phyloP scores from a whole-genome alignment of 2,113 vertebrate species.

The Eira barbara region DNA sequence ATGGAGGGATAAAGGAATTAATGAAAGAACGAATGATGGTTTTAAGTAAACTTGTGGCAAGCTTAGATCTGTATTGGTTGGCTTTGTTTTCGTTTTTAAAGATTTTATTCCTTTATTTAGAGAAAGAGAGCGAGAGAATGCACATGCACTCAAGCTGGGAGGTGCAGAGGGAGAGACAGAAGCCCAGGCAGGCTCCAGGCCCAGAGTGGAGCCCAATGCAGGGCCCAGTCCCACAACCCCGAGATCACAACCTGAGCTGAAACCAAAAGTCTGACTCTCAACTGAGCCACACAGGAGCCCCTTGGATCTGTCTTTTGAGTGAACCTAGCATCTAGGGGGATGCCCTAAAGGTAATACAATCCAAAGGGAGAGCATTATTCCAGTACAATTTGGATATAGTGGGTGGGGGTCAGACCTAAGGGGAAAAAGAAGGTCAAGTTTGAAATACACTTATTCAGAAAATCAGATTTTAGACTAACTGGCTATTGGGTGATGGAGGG shows the following conservation, averaged over 20 bases:
- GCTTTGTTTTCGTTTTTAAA: background rate
- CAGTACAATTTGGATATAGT: background rate
- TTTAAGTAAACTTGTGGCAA: background rate
- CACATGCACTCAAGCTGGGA: background rate
- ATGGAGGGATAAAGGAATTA: background rate
- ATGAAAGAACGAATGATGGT: background rate
- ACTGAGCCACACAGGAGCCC: background rate
- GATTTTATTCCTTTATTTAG: background rate
- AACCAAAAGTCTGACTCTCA: background rate
- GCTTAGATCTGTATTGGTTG: background rate
- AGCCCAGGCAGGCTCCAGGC: background rate
- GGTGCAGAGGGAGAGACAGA: background rate
- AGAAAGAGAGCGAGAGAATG: background rate
- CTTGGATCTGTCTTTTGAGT: background rate
- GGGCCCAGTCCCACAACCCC: background rate
- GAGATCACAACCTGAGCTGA: background rate
- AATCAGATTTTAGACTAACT: background rate
- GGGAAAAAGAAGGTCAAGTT: background rate
- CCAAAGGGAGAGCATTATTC: background rate
- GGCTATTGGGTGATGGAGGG: background rate
- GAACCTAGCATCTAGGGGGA: background rate
- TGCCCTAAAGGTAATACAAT: background rate
- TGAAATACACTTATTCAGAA: background rate
- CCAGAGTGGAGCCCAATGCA: background rate
- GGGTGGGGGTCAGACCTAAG: background rate